Base-by-base conservation (phyloP, 1,140 invertebrate genomes). In the Hesperophylax magnus region DNA sequence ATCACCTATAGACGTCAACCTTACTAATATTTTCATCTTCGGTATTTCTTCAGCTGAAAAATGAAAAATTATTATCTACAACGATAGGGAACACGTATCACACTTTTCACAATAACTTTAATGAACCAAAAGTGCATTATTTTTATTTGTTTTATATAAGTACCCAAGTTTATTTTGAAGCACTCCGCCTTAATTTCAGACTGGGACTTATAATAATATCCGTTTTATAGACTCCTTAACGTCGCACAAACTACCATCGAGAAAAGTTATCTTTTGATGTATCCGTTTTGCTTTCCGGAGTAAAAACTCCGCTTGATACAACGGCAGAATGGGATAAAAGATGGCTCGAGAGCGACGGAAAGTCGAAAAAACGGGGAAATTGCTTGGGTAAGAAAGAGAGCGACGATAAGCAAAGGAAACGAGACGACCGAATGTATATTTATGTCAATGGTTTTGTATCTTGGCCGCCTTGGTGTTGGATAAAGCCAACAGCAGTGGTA, bases 361-460 rank as follows among this genome's bases (percentile, higher is more conserved):
- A 69, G 65, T 1, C 20, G 27, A 27, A 65, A 20, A 24, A 15
- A 27, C 31, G 7, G 31, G 17, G 65, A 69, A 34, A 39, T 17
- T 5, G 34, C 31, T 6, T 17, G 65, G 34, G 65, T 5, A 20
- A 65, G 27, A 65, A 24, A 9, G 61, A 65, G 61, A 65, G 34
- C 34, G 15, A 65, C 0, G 27, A 27, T 17, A 15, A 31, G 27
- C 24, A 31, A 31, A 39, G 7, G 65, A 69, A 69, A 34, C 65
- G 65, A 69, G 65, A 69, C 34, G n/a, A 34, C 27, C 65, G 34
- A 47, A 69, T 69, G 34, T 69, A 69, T 69, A 69, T 69, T 69
- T 69, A 69, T 69, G 65, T 69, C 31, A 47, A 69, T 69, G 65
- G 65, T 69, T 69, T 69, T 69, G 65, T 69, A 69, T 69, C 65